A percentile compares a stretch with the other conserved stretches of the same genome.
These are phyloP conservation scores for Nomada hirtipes DNA, from an alignment of 2,888 invertebrate species.

Conservation along the genomic window DNA sequence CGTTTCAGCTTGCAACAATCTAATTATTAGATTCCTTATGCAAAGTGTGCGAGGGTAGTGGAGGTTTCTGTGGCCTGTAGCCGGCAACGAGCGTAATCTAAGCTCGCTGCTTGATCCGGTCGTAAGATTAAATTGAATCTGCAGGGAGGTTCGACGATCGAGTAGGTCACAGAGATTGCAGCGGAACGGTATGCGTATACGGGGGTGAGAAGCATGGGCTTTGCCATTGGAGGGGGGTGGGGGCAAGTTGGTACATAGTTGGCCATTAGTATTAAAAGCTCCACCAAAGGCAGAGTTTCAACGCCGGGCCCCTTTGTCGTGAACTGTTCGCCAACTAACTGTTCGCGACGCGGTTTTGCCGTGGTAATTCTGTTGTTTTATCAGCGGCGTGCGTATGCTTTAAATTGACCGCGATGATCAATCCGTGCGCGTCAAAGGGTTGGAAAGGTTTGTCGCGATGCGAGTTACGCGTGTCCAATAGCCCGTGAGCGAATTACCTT, in stretches of 20 bases:
- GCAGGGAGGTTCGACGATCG: constrained; percentile 68
- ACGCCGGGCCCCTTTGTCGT: constrained; percentile 59
- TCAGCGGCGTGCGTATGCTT: constrained; percentile 40
- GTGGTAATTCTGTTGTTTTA: constrained; percentile 54
- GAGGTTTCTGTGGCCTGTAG: constrained; percentile 30
- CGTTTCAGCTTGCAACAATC: constrained; percentile 46
- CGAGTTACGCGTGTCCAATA: neutral
- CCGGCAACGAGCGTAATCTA: constrained; percentile 44
- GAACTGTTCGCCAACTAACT: constrained; percentile 37
- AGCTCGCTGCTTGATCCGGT: constrained; percentile 60
- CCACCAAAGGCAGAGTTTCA: constrained; percentile 49
- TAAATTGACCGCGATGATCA: constrained; percentile 49
- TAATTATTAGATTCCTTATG: constrained; percentile 63
- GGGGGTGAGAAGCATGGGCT: constrained; percentile 59
- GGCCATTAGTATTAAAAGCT: constrained; percentile 75
- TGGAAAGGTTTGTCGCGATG: constrained; percentile 6
- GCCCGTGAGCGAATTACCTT: neutral
- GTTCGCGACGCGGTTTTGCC: constrained; percentile 49
- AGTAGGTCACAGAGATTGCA: constrained; percentile 51
- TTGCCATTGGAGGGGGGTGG: constrained; percentile 52
- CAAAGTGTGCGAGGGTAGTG: neutral
- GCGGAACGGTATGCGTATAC: constrained; percentile 48
- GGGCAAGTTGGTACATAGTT: constrained; percentile 74
- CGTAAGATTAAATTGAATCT: constrained; percentile 78
- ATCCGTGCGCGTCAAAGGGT: constrained; percentile 26